A percentile compares a stretch with the other conserved stretches of the same genome.
Conservation (phyloP, 2,797 vertebrate genomes). For the Oreochromis grahami region DNA sequence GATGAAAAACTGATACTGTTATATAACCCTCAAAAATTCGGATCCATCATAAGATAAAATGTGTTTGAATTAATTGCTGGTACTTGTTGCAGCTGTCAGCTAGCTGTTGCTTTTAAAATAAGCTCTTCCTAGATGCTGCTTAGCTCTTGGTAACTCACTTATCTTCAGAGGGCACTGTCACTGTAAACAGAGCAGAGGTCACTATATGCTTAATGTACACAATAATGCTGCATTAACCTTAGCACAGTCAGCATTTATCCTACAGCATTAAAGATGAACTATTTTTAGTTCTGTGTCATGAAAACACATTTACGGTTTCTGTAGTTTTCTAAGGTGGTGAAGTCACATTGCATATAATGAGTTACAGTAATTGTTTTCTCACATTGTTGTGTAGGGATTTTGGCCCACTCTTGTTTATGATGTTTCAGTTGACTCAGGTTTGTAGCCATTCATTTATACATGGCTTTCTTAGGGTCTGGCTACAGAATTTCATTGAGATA, state of each 20-base stretch:
- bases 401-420: not conserved
- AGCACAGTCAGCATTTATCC: not conserved
- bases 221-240: not conserved
- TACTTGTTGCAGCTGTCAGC: not conserved
- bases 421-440: not conserved
- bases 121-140: not conserved
- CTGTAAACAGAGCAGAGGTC: not conserved
- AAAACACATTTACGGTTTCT: not conserved
- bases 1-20: not conserved
- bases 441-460: not conserved
- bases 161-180: not conserved
- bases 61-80: not conserved
- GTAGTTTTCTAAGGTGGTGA: not conserved
- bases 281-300: not conserved
- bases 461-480: not conserved
- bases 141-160: not conserved
- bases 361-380: not conserved
- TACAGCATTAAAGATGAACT: not conserved
- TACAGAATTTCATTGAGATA: not conserved
- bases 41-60: not conserved
- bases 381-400: not conserved
- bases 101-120: not conserved
- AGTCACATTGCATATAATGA: not conserved
- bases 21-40: not conserved
- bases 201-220: not conserved